phyloP scores from a whole-genome alignment of 2,888 invertebrate genomes.

The Trissolcus brochymenae region DNA sequence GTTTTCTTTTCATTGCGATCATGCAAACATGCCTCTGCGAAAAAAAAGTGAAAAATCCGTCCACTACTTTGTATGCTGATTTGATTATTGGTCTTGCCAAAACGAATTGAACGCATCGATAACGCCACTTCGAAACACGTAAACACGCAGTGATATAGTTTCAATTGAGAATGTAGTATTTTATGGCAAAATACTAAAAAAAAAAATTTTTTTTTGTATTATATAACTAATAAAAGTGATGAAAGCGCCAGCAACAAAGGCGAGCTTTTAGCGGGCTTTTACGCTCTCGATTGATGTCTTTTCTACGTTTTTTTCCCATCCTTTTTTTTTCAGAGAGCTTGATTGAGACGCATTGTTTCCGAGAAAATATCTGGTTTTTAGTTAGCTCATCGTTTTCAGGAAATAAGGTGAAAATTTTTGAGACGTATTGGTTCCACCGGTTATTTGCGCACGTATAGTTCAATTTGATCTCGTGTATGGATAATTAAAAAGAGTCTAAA shows the following conservation, averaged over 20 bases:
- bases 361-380: not conserved
- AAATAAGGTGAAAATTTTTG: no score
- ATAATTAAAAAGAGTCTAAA: no score
- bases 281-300: conserved; percentile 14
- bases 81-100: conserved; percentile 7
- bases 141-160: no score
- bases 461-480: no score
- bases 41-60: conserved; percentile 16
- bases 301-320: conserved; percentile 3
- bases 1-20: conserved; percentile 26
- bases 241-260: conserved; percentile 10
- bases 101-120: conserved; percentile 13
- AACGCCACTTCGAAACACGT: conserved; percentile 5
- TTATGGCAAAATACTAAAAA: no score
- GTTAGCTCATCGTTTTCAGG: no score
- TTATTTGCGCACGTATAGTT: no score
- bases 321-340: conserved; percentile 12
- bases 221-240: conserved; percentile 24
- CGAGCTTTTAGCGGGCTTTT: conserved; percentile 17
- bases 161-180: no score
- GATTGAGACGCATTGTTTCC: conserved; percentile 12
- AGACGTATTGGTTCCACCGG: no score
- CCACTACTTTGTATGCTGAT: conserved; percentile 20
- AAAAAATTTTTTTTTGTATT: conserved; percentile 6
- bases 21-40: conserved; percentile 4